Evolutionary conservation across 2,113 vertebrate species (phyloP).

Genomic region (Nothobranchius furzeri): DNA sequence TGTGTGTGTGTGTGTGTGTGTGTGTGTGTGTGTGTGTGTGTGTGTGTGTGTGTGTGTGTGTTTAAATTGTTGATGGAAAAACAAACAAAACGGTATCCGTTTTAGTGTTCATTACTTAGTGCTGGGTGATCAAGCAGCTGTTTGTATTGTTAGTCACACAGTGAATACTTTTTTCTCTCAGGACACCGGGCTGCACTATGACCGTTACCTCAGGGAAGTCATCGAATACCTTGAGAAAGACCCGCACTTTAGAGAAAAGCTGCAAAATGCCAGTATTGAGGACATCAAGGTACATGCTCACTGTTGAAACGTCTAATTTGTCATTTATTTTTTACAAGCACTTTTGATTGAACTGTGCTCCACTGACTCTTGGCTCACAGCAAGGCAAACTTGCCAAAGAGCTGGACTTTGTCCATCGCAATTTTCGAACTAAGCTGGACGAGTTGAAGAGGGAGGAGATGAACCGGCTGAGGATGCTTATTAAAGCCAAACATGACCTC

Average conservation of each 20-base stretch:
- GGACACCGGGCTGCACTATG: constrained; percentile 95
- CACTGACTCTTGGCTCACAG: constrained; percentile 69
- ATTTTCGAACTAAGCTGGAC: constrained; percentile 91
- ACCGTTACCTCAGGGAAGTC: constrained; percentile 94
- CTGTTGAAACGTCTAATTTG: neutral
- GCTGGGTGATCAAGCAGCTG: neutral
- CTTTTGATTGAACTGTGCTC: neutral
- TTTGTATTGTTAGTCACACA: constrained; percentile 4
- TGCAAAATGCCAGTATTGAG: constrained; percentile 90
- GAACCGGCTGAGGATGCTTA: constrained; percentile 88
- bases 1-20: neutral
- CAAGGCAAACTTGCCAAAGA: constrained; percentile 91
- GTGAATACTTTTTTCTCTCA: constrained; percentile 58
- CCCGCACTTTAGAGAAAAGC: constrained; percentile 91
- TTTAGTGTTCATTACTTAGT: neutral
- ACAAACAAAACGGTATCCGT: constrained; percentile 19
- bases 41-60: neutral
- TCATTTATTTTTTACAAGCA: constrained; percentile 6
- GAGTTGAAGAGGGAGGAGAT: constrained; percentile 95
- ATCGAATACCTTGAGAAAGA: constrained; percentile 95
- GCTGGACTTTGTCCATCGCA: constrained; percentile 92
- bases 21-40: neutral
- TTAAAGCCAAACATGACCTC: constrained; percentile 91
- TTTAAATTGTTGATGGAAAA: constrained; percentile 3
- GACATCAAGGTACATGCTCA: constrained; percentile 86